A percentile compares a stretch with the other conserved stretches of the same genome.
phyloP scores from a whole-genome alignment of 2,113 vertebrate genomes.

The Poecile atricapillus region DNA sequence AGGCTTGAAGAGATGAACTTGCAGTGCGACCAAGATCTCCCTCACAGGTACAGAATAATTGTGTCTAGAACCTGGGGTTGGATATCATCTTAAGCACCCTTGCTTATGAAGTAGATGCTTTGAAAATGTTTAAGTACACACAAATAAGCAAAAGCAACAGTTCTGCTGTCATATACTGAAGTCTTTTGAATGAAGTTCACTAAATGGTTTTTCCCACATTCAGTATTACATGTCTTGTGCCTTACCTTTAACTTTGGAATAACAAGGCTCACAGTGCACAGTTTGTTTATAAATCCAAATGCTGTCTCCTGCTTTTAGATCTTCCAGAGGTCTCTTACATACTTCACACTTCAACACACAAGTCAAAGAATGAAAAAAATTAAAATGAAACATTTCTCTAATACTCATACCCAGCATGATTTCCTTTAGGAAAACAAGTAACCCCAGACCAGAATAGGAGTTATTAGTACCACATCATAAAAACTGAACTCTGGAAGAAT shows the following conservation, averaged over 20 bases:
- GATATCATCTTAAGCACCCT: background rate
- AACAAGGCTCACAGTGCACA: conserved; percentile 92
- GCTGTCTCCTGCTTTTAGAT: conserved; percentile 90
- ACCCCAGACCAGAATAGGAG: background rate
- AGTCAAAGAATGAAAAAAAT: background rate
- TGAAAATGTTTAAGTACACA: background rate
- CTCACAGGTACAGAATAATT: background rate
- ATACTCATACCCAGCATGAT: background rate
- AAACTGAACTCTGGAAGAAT: background rate
- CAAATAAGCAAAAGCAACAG: background rate
- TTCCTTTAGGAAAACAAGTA: background rate
- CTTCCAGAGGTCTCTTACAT: conserved; percentile 81
- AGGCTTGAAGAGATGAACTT: background rate
- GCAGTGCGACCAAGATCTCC: background rate
- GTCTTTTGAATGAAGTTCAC: background rate
- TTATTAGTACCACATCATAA: background rate
- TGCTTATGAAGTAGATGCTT: background rate
- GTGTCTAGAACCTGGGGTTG: background rate
- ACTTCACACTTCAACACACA: conserved; percentile 82
- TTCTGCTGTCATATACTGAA: background rate
- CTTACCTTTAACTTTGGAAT: conserved; percentile 87
- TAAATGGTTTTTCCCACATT: background rate
- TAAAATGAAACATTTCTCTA: background rate
- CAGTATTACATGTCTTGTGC: background rate
- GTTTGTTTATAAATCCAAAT: conserved; percentile 90